Evolutionary conservation across 1,140 invertebrate species (phyloP).

Genomic region (Penaeus vannamei): DNA sequence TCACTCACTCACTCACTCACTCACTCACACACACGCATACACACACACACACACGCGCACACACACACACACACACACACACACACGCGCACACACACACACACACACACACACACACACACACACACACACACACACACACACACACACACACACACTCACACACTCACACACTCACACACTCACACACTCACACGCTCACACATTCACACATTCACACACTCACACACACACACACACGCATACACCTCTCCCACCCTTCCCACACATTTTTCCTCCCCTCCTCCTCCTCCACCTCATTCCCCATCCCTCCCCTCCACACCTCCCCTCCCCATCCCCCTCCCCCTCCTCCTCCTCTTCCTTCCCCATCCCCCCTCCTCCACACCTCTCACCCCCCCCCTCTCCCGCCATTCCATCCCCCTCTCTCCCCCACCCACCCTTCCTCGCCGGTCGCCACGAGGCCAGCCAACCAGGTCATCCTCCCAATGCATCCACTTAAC

Average conservation of each 20-base stretch:
- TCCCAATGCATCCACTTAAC: too few relatives aligned
- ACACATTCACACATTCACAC: neutral
- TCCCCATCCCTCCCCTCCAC: neutral
- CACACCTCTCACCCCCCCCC: neutral
- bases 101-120: constrained; percentile 1
- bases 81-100: neutral
- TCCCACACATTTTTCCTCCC: neutral
- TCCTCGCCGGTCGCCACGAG: too few relatives aligned
- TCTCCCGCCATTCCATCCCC: too few relatives aligned
- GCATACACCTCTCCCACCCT: neutral
- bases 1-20: neutral
- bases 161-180: neutral
- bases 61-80: neutral
- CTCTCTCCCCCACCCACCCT: too few relatives aligned
- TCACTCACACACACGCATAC: neutral
- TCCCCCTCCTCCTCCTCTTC: neutral
- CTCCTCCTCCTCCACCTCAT: neutral
- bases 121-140: neutral
- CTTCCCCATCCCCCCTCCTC: neutral
- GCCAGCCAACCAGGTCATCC: too few relatives aligned
- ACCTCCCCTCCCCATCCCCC: neutral
- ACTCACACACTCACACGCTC: neutral
- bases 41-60: neutral
- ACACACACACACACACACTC: neutral
- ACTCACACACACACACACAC: constrained; percentile 16